phyloP scores from a whole-genome alignment of 2,797 vertebrate genomes.

The Enteromius trimaculatus region DNA sequence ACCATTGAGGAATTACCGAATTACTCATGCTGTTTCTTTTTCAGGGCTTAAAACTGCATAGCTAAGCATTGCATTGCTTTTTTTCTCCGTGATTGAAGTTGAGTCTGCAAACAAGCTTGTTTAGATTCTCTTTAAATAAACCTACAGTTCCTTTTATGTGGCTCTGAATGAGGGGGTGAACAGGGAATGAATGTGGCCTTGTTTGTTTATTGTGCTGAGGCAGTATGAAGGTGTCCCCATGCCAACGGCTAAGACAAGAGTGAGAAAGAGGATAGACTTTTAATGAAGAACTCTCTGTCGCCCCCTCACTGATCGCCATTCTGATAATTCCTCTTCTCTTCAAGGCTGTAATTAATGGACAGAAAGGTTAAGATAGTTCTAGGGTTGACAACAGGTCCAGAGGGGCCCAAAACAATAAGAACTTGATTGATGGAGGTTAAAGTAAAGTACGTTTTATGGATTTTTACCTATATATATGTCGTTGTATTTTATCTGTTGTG shows the following conservation, averaged over 20 bases:
- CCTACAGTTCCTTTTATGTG: conserved; percentile 36
- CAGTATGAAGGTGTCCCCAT: conserved; percentile 71
- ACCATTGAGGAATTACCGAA: conserved; percentile 43
- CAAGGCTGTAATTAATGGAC: neutral
- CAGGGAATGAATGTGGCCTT: conserved; percentile 48
- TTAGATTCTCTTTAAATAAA: conserved; percentile 58
- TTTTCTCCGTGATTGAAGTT: conserved; percentile 45
- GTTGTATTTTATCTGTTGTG: neutral
- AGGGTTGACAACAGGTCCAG: neutral
- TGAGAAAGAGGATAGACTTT: conserved; percentile 55
- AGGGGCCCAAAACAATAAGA: neutral
- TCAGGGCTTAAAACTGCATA: conserved; percentile 49
- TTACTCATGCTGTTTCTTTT: conserved; percentile 48
- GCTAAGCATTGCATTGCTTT: conserved; percentile 21
- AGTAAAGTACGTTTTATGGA: neutral
- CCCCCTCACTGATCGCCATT: conserved; percentile 13
- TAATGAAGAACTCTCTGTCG: conserved; percentile 51
- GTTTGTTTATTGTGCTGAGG: conserved; percentile 64
- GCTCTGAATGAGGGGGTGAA: conserved; percentile 11
- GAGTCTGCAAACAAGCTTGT: conserved; percentile 57
- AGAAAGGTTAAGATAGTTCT: neutral
- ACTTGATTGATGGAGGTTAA: neutral
- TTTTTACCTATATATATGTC: neutral
- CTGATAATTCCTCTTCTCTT: conserved; percentile 24
- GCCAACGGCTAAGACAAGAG: conserved; percentile 66